Conservation (phyloP, 2,113 vertebrate genomes). For the Proteles cristata region DNA sequence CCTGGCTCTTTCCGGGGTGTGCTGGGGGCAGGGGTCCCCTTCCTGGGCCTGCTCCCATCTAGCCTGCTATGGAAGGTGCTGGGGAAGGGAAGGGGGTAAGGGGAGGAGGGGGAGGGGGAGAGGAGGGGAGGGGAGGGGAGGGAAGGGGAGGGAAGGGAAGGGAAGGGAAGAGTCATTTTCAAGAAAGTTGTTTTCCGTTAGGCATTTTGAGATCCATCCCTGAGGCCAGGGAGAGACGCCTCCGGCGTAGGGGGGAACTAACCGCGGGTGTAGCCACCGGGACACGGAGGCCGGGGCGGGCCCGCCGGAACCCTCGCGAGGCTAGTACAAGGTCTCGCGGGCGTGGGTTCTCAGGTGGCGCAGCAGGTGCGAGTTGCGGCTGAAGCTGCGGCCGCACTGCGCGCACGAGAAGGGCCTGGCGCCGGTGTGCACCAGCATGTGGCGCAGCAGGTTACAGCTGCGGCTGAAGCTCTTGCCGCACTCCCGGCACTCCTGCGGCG, state of each 20-base stretch:
- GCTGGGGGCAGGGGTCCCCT: background rate
- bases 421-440: conserved; percentile 73
- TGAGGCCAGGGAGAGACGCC: background rate
- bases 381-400: conserved; percentile 76
- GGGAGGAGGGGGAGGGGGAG: background rate
- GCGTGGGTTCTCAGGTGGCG: conserved; percentile 79
- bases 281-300: too few species aligned
- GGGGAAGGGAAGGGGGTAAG: background rate
- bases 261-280: background rate
- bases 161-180: background rate
- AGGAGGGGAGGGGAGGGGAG: too few species aligned
- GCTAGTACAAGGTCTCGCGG: conserved; percentile 70
- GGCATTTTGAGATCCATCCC: background rate
- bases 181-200: conserved; percentile 6
- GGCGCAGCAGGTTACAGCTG: conserved; percentile 74
- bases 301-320: fast-evolving
- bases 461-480: conserved; percentile 80
- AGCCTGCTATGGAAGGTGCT: background rate
- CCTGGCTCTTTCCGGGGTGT: background rate
- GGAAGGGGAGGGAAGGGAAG: too few species aligned
- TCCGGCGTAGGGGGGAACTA: background rate
- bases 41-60: background rate
- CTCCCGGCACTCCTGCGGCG: conserved; percentile 68
- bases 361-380: conserved; percentile 78
- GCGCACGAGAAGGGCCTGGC: conserved; percentile 72